A percentile compares a stretch with the other conserved stretches of the same genome.
These are phyloP conservation scores for Acipenser ruthenus DNA, from an alignment of 2,797 vertebrate species.

Conservation along the genomic window DNA sequence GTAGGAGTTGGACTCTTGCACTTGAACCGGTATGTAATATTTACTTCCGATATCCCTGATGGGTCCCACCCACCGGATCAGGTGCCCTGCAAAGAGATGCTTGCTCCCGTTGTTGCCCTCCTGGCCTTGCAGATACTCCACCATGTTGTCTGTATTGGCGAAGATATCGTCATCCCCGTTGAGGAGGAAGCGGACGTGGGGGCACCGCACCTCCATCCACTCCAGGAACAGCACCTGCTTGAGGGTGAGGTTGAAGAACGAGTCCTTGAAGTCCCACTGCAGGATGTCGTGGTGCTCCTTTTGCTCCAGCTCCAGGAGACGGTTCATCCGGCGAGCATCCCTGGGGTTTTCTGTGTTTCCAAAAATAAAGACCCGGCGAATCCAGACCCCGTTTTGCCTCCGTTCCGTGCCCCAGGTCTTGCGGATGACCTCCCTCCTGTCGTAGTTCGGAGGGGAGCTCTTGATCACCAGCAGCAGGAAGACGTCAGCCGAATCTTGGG, in stretches of 20 bases:
- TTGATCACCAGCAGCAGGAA: conserved; percentile 79
- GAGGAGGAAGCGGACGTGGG: conserved; percentile 53
- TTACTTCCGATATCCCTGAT: conserved; percentile 58
- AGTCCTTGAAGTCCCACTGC: conserved; percentile 73
- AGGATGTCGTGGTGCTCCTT: conserved; percentile 54
- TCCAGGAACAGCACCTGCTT: conserved; percentile 74
- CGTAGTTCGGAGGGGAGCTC: conserved; percentile 63
- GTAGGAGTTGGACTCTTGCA: conserved; percentile 45
- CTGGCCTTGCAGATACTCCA: conserved; percentile 44
- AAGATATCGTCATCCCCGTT: conserved; percentile 77
- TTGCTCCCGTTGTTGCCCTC: conserved; percentile 27
- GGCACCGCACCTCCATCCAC: conserved; percentile 64
- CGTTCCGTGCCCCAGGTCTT: conserved; percentile 73
- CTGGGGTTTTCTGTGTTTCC: conserved; percentile 28
- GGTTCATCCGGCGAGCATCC: conserved; percentile 50
- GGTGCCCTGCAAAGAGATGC: conserved; percentile 63
- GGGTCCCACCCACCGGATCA: conserved; percentile 52
- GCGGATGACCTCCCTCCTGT: conserved; percentile 64
- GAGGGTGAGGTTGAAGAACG: conserved; percentile 79
- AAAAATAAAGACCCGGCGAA: conserved; percentile 62
- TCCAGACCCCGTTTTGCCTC: conserved; percentile 29
- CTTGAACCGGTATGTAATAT: conserved; percentile 65
- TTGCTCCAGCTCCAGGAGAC: conserved; percentile 59
- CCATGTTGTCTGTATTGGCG: conserved; percentile 64
- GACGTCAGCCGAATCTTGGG: conserved; percentile 31